Evolutionary conservation across 2,797 vertebrate species (phyloP).

Genomic region (Microctenopoma stevenorrisi): DNA sequence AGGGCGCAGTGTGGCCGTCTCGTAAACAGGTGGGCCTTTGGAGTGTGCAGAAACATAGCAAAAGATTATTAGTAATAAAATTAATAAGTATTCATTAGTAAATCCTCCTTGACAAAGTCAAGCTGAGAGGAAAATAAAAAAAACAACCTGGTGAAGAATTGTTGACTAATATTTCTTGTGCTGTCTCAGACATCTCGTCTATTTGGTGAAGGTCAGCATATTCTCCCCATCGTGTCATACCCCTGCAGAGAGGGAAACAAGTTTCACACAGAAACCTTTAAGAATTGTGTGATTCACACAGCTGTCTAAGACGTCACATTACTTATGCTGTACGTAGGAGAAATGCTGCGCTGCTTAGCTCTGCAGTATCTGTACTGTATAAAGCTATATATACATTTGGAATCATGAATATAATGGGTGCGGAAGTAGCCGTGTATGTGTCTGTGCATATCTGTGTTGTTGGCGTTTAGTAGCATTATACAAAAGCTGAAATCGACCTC

Average conservation of each 20-base stretch:
- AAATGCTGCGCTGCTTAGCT: too few species aligned
- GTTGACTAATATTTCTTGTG: constrained; percentile 58
- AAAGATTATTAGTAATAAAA: too few species aligned
- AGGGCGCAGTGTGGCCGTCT: constrained; percentile 80
- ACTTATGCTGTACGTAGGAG: too few species aligned
- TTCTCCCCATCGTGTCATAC: constrained; percentile 96
- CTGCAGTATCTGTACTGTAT: too few species aligned
- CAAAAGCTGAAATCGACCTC: constrained; percentile 77
- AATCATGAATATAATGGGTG: background rate
- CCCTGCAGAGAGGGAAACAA: constrained; percentile 75
- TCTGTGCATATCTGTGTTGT: background rate
- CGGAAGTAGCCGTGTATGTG: too few species aligned
- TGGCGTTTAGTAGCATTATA: background rate
- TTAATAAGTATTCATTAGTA: too few species aligned
- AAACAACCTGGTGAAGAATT: constrained; percentile 67
- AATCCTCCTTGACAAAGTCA: too few species aligned
- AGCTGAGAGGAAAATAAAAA: background rate
- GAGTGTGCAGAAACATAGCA: background rate
- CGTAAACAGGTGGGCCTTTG: constrained; percentile 79
- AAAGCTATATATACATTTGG: background rate
- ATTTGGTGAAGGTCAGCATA: constrained; percentile 91
- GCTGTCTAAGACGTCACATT: too few species aligned
- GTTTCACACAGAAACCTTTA: background rate
- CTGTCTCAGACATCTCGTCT: constrained; percentile 84
- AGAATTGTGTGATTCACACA: background rate